Percentiles rank a stretch among this genome's conserved stretches.
phyloP scores from a whole-genome alignment of 1,140 invertebrate genomes.

The Tetranychus urticae region DNA sequence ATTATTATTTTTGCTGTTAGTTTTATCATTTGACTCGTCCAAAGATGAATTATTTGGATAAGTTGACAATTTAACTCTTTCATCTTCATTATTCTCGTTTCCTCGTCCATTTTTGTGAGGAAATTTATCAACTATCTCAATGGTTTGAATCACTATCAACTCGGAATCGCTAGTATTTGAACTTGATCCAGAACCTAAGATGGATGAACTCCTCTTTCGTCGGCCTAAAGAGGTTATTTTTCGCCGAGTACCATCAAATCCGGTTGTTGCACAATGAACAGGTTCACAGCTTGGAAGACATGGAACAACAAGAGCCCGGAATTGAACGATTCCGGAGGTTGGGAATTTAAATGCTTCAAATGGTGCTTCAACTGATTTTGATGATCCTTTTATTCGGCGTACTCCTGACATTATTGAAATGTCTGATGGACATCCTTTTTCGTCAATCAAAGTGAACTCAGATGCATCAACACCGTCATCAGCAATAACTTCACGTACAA shows the following conservation, averaged over 20 bases:
- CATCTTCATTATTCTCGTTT: not conserved
- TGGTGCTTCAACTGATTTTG: constrained; percentile 56
- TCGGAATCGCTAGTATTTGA: not conserved
- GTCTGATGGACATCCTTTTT: constrained; percentile 58
- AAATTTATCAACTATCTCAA: constrained; percentile 1
- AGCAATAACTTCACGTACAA: constrained; percentile 70
- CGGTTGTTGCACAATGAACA: constrained; percentile 15
- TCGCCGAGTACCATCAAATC: not conserved
- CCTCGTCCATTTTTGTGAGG: not conserved
- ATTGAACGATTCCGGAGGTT: constrained; percentile 76
- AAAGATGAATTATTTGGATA: not conserved
- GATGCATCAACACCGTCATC: constrained; percentile 72
- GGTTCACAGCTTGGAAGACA: constrained; percentile 75
- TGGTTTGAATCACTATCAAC: not conserved
- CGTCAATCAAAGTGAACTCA: constrained; percentile 57
- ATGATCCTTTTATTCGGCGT: constrained; percentile 20
- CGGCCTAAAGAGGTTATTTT: not conserved
- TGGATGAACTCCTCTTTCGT: not conserved
- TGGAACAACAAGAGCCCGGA: constrained; percentile 67
- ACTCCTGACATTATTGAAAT: constrained; percentile 67
- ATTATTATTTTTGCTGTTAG: not conserved
- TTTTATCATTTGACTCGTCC: not conserved
- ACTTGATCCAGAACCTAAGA: not conserved
- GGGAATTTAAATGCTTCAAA: constrained; percentile 91
- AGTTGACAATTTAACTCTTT: not conserved